These are phyloP conservation scores for Lordiphosa stackelbergi DNA, from an alignment of 1,140 invertebrate genomes.

Conservation along the genomic window DNA sequence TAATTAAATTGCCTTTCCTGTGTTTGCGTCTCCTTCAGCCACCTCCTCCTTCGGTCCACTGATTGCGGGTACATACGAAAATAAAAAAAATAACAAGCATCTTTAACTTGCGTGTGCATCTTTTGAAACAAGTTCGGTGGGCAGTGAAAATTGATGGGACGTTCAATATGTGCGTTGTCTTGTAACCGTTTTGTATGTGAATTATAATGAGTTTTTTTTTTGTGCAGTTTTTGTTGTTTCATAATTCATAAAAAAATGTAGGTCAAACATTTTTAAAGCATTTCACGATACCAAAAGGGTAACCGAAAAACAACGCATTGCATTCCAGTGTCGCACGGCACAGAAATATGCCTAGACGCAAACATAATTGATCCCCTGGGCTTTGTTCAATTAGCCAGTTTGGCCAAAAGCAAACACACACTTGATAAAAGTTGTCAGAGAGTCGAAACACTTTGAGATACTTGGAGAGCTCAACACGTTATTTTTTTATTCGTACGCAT, in stretches of 20 bases:
- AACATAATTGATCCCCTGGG: constrained; percentile 66
- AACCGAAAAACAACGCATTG: constrained; percentile 58
- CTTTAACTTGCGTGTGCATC: constrained; percentile 33
- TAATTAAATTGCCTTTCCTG: constrained; percentile 59
- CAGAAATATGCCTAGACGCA: constrained; percentile 10
- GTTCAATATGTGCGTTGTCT: constrained; percentile 42
- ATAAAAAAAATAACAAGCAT: constrained; percentile 15
- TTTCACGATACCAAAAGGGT: constrained; percentile 50
- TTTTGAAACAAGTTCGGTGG: constrained; percentile 45
- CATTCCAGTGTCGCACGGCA: constrained; percentile 23
- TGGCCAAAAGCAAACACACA: constrained; percentile 35
- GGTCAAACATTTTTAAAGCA: constrained; percentile 63
- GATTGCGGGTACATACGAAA: too few relatives aligned
- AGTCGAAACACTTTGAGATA: constrained; percentile 38
- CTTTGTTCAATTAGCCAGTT: constrained; percentile 61
- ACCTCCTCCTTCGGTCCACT: not conserved
- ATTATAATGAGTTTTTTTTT: constrained; percentile 63
- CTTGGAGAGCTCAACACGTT: constrained; percentile 30
- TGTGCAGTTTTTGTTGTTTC: constrained; percentile 8
- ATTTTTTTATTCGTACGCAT: constrained; percentile 35
- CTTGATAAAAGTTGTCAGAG: constrained; percentile 22
- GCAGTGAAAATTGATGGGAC: constrained; percentile 51
- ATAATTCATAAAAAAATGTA: constrained; percentile 54
- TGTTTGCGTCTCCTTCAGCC: constrained; percentile 9
- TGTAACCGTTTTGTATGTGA: constrained; percentile 49